A percentile compares a stretch with the other conserved stretches of the same genome.
Evolutionary conservation across 2,888 invertebrate genomes (phyloP).

Genomic region (Drosophila pseudotakahashii): DNA sequence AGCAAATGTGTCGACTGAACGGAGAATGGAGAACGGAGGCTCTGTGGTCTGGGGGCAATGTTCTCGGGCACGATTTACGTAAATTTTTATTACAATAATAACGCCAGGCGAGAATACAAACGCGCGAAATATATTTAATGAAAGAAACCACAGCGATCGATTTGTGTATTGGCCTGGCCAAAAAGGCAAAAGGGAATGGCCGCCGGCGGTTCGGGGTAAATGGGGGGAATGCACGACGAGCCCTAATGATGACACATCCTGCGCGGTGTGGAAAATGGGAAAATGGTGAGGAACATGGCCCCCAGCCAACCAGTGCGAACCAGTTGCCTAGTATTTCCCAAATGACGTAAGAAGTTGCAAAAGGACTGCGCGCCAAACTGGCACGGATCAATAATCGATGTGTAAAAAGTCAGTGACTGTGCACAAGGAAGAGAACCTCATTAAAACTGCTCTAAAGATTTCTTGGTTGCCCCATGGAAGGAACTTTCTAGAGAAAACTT

Average conservation of each 20-base stretch:
- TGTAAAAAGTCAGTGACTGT: slow-evolving; percentile 41
- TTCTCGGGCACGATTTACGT: slow-evolving; percentile 59
- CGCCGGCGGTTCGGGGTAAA: slow-evolving; percentile 31
- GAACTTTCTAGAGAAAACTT: background rate
- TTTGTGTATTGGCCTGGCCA: slow-evolving; percentile 73
- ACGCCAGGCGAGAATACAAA: slow-evolving; percentile 48
- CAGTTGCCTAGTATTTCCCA: slow-evolving; percentile 46
- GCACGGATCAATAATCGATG: slow-evolving; percentile 48
- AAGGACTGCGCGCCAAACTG: slow-evolving; percentile 50
- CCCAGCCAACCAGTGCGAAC: slow-evolving; percentile 28
- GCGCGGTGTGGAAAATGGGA: slow-evolving; percentile 8
- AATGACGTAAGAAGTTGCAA: slow-evolving; percentile 52
- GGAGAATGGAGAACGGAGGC: background rate
- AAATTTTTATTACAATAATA: slow-evolving; percentile 67
- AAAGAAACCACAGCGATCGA: slow-evolving; percentile 73
- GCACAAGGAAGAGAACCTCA: slow-evolving; percentile 27
- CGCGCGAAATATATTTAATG: slow-evolving; percentile 64
- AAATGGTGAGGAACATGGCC: slow-evolving; percentile 5
- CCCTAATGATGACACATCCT: slow-evolving; percentile 74
- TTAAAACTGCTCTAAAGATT: slow-evolving; percentile 14
- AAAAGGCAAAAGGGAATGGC: slow-evolving; percentile 5
- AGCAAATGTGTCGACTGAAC: slow-evolving; percentile 51
- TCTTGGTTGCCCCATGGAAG: background rate
- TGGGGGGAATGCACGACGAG: slow-evolving; percentile 51
- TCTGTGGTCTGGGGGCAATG: slow-evolving; percentile 18